phyloP scores from a whole-genome alignment of 2,113 vertebrate genomes.

The Lota lota region DNA sequence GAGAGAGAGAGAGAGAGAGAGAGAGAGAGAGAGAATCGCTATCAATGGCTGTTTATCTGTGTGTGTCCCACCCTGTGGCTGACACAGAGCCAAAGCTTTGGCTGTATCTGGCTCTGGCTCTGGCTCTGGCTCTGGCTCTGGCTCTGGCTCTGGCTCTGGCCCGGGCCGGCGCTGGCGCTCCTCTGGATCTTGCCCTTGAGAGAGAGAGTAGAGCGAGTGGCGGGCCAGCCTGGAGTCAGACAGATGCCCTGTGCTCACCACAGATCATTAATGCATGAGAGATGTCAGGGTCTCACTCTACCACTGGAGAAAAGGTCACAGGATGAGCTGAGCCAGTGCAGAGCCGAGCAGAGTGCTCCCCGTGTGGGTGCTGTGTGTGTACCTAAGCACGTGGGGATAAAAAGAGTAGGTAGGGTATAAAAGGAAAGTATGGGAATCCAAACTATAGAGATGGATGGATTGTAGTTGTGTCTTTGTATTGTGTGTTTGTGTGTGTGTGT shows the following conservation, averaged over 20 bases:
- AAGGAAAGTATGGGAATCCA: too few relatives aligned
- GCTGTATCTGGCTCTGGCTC: too few relatives aligned
- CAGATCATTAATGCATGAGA: conserved; percentile 78
- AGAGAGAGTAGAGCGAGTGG: conserved; percentile 17
- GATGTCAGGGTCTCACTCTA: conserved; percentile 69
- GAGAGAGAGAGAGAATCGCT: too few relatives aligned
- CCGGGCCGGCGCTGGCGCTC: conserved; percentile 13
- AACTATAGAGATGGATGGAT: too few relatives aligned
- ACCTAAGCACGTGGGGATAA: conserved; percentile 32
- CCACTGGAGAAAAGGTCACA: conserved; percentile 71
- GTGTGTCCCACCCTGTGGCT: too few relatives aligned
- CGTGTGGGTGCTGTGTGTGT: conserved; percentile 8
- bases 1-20: too few relatives aligned
- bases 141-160: conserved; percentile 18
- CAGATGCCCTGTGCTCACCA: conserved; percentile 68
- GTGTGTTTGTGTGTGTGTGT: too few relatives aligned
- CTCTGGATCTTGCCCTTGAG: conserved; percentile 54
- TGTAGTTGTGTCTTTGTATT: too few relatives aligned
- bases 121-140: conserved; percentile 20
- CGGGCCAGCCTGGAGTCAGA: conserved; percentile 65
- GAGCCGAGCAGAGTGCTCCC: conserved; percentile 27
- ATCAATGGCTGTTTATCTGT: too few relatives aligned
- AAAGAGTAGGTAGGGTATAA: conserved; percentile 12
- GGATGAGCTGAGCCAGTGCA: conserved; percentile 22
- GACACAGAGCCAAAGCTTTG: too few relatives aligned